A percentile compares a stretch with the other conserved stretches of the same genome.
Conservation (phyloP, 2,797 vertebrate species). For the Periparus ater region DNA sequence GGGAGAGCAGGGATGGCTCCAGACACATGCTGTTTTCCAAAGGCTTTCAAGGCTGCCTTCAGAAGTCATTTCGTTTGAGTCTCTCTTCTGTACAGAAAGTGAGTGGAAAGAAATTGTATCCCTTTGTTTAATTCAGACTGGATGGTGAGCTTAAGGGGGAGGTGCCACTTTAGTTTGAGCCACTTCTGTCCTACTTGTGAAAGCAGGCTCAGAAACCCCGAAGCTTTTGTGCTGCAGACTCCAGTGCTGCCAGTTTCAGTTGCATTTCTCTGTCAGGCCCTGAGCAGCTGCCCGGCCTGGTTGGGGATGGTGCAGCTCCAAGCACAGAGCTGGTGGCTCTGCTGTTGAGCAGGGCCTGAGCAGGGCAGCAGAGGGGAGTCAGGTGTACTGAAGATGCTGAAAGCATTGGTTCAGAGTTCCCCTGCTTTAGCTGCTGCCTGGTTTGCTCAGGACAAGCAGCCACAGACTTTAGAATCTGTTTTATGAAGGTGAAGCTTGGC, state of each 20-base stretch:
- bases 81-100: background rate
- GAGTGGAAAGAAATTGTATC: fast-evolving
- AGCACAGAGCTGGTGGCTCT: background rate
- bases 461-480: background rate
- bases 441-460: background rate
- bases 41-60: background rate
- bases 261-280: background rate
- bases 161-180: background rate
- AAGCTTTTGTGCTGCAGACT: background rate
- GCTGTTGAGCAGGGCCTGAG: background rate
- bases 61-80: background rate
- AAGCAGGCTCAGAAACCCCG: background rate
- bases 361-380: background rate
- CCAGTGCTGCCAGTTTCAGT: background rate
- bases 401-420: background rate
- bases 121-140: background rate
- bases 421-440: background rate
- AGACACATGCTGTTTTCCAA: background rate
- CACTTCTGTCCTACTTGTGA: background rate
- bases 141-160: background rate
- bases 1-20: background rate
- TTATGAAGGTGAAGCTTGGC: background rate
- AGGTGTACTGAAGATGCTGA: background rate
- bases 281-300: background rate
- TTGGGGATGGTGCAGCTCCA: background rate